Evolutionary conservation across 2,797 vertebrate species (phyloP).

Genomic region (Channa striata): DNA sequence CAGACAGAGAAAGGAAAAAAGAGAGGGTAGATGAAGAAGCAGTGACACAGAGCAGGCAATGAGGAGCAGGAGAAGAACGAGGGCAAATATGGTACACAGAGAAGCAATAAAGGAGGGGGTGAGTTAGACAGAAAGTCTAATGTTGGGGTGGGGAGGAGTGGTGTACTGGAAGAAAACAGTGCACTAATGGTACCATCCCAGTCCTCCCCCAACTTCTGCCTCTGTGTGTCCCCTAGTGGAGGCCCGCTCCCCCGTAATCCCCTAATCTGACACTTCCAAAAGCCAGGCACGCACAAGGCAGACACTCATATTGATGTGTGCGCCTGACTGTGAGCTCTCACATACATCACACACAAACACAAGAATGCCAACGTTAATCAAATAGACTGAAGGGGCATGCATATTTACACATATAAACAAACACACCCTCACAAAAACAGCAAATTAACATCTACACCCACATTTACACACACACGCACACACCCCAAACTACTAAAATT

Average conservation of each 20-base stretch:
- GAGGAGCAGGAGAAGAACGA: constrained; percentile 12
- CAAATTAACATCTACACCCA: constrained; percentile 51
- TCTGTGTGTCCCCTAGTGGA: constrained; percentile 41
- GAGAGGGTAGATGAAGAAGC: constrained; percentile 13
- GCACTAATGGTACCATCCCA: constrained; percentile 40
- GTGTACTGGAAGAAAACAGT: constrained; percentile 8
- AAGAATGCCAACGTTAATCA: constrained; percentile 60
- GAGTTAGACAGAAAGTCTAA: constrained; percentile 32
- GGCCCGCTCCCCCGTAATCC: constrained; percentile 59
- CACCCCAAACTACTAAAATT: constrained; percentile 5
- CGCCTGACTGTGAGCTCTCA: constrained; percentile 26
- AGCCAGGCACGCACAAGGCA: constrained; percentile 56
- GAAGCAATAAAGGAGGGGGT: constrained; percentile 2
- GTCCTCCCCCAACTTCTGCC: background rate
- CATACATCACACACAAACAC: constrained; percentile 27
- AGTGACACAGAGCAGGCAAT: constrained; percentile 13
- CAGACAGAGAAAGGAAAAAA: constrained; percentile 3
- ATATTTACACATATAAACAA: constrained; percentile 71
- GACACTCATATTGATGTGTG: constrained; percentile 51
- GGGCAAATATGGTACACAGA: constrained; percentile 13
- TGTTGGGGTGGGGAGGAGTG: background rate
- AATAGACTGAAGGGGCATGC: constrained; percentile 52
- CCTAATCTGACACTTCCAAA: constrained; percentile 79
- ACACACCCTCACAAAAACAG: constrained; percentile 40
- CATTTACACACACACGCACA: constrained; percentile 16